These are phyloP conservation scores for Drosophila paramelanica DNA, from an alignment of 2,888 invertebrate species.

Conservation along the genomic window DNA sequence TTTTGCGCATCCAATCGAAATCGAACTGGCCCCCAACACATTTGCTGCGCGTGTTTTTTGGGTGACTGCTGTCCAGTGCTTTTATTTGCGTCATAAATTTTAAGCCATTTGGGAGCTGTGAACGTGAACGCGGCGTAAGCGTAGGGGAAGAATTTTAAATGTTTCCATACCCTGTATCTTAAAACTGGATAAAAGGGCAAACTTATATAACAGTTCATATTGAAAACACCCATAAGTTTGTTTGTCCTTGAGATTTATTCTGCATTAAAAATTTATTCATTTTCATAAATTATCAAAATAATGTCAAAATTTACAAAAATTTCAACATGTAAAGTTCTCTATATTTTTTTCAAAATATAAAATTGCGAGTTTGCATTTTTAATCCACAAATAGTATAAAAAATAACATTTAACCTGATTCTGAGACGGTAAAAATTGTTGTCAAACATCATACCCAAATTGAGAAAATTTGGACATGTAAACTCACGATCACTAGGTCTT, in stretches of 20 bases:
- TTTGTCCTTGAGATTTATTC: neutral
- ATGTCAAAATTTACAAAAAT: too few relatives aligned
- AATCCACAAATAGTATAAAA: too few relatives aligned
- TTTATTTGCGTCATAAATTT: slow-evolving; percentile 79
- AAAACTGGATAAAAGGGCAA: slow-evolving; percentile 13
- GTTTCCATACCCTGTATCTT: slow-evolving; percentile 34
- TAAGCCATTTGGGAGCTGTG: slow-evolving; percentile 78
- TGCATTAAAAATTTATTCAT: too few relatives aligned
- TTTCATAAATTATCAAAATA: too few relatives aligned
- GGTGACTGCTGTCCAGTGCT: slow-evolving; percentile 61
- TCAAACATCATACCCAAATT: too few relatives aligned
- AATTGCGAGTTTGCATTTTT: too few relatives aligned
- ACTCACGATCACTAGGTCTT: too few relatives aligned
- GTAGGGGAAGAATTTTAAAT: slow-evolving; percentile 69
- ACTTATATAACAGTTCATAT: slow-evolving; percentile 12
- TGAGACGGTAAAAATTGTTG: too few relatives aligned
- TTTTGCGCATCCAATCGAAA: slow-evolving; percentile 72
- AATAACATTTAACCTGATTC: too few relatives aligned
- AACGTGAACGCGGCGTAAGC: slow-evolving; percentile 66
- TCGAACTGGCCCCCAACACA: slow-evolving; percentile 51
- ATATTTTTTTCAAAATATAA: too few relatives aligned
- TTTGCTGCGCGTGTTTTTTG: slow-evolving; percentile 40
- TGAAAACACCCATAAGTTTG: slow-evolving; percentile 3
- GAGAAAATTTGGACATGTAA: too few relatives aligned
- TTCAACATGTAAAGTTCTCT: too few relatives aligned